Conservation (phyloP, 2,797 vertebrate species). For the Acestrorhynchus altus region DNA sequence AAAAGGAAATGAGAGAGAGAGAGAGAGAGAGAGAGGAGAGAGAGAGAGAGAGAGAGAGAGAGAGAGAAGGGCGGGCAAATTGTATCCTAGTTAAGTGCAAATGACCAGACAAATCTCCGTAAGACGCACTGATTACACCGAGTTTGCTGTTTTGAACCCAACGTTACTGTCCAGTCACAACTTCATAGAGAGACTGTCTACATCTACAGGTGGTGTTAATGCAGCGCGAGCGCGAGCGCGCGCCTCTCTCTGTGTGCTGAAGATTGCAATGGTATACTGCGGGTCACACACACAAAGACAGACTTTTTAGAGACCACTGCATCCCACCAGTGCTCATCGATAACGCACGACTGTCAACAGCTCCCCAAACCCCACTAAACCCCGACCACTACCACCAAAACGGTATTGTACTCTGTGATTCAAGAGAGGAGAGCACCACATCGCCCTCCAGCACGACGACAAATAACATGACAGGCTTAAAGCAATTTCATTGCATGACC, state of each 20-base stretch:
- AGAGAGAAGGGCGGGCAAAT: constrained; percentile 69
- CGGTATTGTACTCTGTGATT: constrained; percentile 34
- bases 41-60: background rate
- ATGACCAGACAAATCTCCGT: constrained; percentile 65
- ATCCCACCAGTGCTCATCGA: background rate
- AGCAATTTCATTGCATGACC: constrained; percentile 67
- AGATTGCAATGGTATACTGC: constrained; percentile 27
- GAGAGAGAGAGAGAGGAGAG: background rate
- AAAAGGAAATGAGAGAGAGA: constrained; percentile 50
- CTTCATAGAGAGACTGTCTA: constrained; percentile 9
- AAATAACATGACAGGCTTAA: constrained; percentile 68
- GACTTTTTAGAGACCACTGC: background rate
- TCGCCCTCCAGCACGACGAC: constrained; percentile 59
- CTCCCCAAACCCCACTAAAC: background rate
- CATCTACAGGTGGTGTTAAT: too few relatives aligned
- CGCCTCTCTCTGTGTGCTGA: constrained; percentile 15
- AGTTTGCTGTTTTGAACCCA: constrained; percentile 13
- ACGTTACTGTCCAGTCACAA: constrained; percentile 37
- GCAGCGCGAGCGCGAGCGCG: background rate
- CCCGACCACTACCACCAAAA: background rate
- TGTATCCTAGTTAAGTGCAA: constrained; percentile 72
- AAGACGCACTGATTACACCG: constrained; percentile 39
- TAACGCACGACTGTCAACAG: constrained; percentile 9
- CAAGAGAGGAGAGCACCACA: constrained; percentile 53
- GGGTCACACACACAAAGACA: constrained; percentile 31